Evolutionary conservation across 2,113 vertebrate genomes (phyloP), one percentile per base, ranked within the genome.

Genomic region (Melanotaenia duboulayi): DNA sequence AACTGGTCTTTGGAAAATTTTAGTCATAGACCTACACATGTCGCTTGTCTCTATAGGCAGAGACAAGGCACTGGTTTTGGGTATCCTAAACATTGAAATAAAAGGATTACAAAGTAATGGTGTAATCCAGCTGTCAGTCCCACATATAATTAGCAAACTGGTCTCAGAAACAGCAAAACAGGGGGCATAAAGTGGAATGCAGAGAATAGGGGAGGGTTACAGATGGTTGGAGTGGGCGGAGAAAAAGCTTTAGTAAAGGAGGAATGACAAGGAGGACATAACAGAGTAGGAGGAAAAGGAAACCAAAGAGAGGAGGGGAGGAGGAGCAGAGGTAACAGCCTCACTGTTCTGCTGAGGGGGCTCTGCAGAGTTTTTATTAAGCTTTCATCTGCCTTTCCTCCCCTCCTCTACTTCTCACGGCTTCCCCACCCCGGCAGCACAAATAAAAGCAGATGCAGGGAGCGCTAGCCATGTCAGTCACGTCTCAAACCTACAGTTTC

Each of bases 61-160:
- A 82, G 59, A 57, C 42, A 55, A 20, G 51, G 44, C 42, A 42
- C 61, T 39, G 74, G 82, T 83, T 69, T 58, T 58, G 12, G 52
- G 63, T 92, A 87, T 24, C 69, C 81, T 65, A 85, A 81, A 90
- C 90, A 83, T 91, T 90, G 87, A 88, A 92, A 91, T 89, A 78
- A 93, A 92, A 92, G 91, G 88, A 91, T 90, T 83, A 84, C 85
- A 93, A 90, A 87, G 64, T 64, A 56, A 90, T 68, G 24, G 9
- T 75, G 80, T 90, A 90, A 88, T 86, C 92, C 90, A 76, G 84
- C 83, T 80, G 89, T 84, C 77, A 84, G 54, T 89, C 72, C 75
- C 90, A 88, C 80, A 88, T 87, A 90, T 94, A 91, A 84, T 95
- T 93, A 91, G 88, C 84, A 89, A 90, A 77, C 32, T 66, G 81